Evolutionary conservation across 2,113 vertebrate species (phyloP), one percentile per base, ranked within the genome.

Genomic region (Xenopus borealis): DNA sequence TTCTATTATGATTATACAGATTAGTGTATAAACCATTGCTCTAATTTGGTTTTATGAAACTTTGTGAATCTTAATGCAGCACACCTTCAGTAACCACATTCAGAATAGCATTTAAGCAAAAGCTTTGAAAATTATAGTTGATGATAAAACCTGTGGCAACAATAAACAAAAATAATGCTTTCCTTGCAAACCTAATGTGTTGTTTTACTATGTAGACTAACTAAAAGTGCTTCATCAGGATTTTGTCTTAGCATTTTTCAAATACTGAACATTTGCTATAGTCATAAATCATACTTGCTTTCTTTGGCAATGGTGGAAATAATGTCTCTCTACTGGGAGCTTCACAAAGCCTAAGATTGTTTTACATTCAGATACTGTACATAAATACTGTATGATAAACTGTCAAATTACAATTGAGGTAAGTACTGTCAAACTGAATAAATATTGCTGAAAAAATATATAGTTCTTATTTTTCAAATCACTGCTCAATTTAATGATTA

Each of bases 221-320:
- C 7, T 57, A 64, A 67, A 77, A 77, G 33, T 69, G 74, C 67
- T 70, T 69, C 74, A 77, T 70, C 74, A 70, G 67, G 74, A 70
- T 18, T 33, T 27, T 69, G 55, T 70, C 66, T 45, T 27, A 70
- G 69, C 46, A 77, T 77, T 70, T 69, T 77, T 70, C 63, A 77
- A 70, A 70, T 59, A 77, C 53, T 70, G 59, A 64, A 62, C 64
- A 70, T 77, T 58, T 70, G 53, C 70, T 70, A 53, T 47, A 70
- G 66, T 47, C 61, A 77, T 77, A 70, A 70, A 77, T 77, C 74
- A 77, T 77, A 47, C 53, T 59, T 70, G 27, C 55, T 57, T 76
- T 70, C 50, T 70, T 47, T 77, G 46, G 67, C 27, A 69, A 75
- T 75, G 30, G 66, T 16, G 57, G 30, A 69, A 44, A 75, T 30